Base-by-base conservation (phyloP, 2,888 invertebrate genomes). In the Drosophila anomelani region DNA sequence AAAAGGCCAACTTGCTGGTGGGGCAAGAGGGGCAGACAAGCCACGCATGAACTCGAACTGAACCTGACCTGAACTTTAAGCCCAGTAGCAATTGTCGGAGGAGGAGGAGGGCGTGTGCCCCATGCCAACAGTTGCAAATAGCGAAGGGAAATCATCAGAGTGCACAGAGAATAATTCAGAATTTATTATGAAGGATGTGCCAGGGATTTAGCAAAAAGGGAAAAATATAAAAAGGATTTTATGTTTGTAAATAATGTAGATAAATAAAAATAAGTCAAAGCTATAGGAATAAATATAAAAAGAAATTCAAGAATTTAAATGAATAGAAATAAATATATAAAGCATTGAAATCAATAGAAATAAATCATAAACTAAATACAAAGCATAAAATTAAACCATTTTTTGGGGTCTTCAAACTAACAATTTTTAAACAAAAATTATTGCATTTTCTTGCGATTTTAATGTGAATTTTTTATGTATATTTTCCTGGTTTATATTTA, bases 11-110 rank as follows among this genome's bases (percentile, higher is more conserved):
- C 17, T 29, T 47, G 36, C 17, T 20, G 29, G 55, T 20, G 39
- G 44, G 17, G 9, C 5, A 23, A 47, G 15, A 38, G 49, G 41
- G 36, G 47, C 46, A 13, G 38, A 53, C 44, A 60, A 41, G 53
- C 46, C 64, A 72, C 74, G 57, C 72, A 74, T 74, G 75, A 72
- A 74, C 75, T 66, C 55, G 43, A 59, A 43, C 44, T 62, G 58
- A 73, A 62, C 44, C 53, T 62, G 47, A 34, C 41, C 44, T 80
- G 80, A 82, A 80, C 80, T 83, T 78, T 71, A 83, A 82, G 79
- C 66, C 79, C 79, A 75, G 82, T 86, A 86, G 82, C 81, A 54
- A 63, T 41, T 47, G 49, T 49, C 56, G 39, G 36, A 29, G 38
- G 29, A 29, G 29, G 29, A 29, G 38, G 69, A 57, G 74, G 70